Base-by-base conservation (phyloP, 2,797 vertebrate genomes). In the Pempheris klunzingeri region DNA sequence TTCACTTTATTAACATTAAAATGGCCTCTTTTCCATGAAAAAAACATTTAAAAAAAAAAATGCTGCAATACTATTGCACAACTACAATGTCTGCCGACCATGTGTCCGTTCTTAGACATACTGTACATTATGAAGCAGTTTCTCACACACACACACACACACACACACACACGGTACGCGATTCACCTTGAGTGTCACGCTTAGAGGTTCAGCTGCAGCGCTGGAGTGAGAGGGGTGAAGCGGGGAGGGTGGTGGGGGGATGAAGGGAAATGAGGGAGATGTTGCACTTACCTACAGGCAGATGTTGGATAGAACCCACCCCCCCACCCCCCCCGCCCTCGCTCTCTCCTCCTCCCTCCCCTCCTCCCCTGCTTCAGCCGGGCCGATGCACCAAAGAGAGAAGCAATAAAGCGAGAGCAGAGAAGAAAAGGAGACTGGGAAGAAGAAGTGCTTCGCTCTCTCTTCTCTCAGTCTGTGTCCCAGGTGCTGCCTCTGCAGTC, bases 401-500 rank as follows among this genome's bases (percentile, higher is more conserved):
- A 82, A 83, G 87, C 87, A 85, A 85, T 82, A 87, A 85, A 86
- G 78, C 41, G 43, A 84, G 77, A 68, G 47, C 53, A 55, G 71
- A 60, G 77, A 84, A 74, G 63, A 84, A 71, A 79, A 81, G 68
- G 69, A 80, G 80, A 82, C 38, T 46, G 55, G 63, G 74, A 87
- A 74, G 74, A 87, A 84, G 88, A 86, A 89, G 87, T 91, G 86
- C 88, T 90, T 84, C 41, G 57, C 77, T 87, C 86, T 87, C 72
- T 84, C 83, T 85, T 85, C 82, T 87, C 74, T 87, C 82, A 82
- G 80, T 81, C 85, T 85, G 66, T 88, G 92, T 92, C 90, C 92
- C 93, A 93, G 88, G 93, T 94, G 90, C 92, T 94, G 90, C 90
- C 88, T 92, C 93, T 94, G 93, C 94, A 95, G 92, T 93, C 90